These are phyloP conservation scores for Ophion obscuratus DNA, from an alignment of 2,888 invertebrate species.

Conservation along the genomic window DNA sequence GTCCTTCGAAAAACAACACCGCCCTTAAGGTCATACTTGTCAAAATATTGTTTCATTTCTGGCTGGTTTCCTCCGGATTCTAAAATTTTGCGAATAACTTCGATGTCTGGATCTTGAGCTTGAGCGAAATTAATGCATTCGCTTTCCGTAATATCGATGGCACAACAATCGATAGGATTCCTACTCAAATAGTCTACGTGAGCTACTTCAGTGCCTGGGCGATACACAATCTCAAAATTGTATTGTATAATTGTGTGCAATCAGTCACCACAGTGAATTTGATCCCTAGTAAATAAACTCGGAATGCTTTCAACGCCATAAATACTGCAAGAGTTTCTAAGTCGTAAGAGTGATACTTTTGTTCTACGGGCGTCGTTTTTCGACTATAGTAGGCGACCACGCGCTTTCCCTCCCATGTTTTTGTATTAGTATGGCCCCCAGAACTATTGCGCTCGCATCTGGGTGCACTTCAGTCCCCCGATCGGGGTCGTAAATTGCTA, in stretches of 20 bases:
- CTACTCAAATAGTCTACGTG: no score
- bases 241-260: no score
- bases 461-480: background rate
- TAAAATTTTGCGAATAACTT: slow-evolving; percentile 58
- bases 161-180: no score
- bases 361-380: background rate
- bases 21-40: background rate
- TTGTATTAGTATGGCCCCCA: background rate
- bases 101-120: slow-evolving; percentile 61
- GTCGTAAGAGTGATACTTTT: slow-evolving; percentile 59
- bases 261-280: background rate
- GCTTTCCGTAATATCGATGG: no score
- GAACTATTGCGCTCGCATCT: background rate
- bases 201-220: no score
- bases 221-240: slow-evolving; percentile 58
- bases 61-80: slow-evolving; percentile 23
- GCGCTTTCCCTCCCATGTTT: background rate
- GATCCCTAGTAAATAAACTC: background rate
- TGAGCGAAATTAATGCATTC: slow-evolving; percentile 71
- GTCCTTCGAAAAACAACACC: background rate
- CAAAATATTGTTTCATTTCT: slow-evolving; percentile 44
- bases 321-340: background rate
- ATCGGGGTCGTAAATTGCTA: no score
- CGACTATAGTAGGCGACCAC: background rate
- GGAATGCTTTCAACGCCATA: background rate